phyloP scores from a whole-genome alignment of 2,797 vertebrate species.

The Oreochromis grahami region DNA sequence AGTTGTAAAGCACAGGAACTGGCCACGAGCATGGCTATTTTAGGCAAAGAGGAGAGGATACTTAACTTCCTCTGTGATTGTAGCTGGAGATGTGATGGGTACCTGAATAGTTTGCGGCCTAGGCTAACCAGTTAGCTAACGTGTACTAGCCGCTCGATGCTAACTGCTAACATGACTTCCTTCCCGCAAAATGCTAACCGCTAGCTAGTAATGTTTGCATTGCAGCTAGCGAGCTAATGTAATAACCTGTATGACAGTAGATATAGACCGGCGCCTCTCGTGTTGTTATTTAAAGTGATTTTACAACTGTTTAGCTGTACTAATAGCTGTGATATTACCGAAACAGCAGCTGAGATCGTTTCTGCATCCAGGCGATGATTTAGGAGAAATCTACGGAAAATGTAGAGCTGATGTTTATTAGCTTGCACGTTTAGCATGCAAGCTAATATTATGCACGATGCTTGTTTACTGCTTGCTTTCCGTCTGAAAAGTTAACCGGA shows the following conservation, averaged over 20 bases:
- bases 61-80: constrained; percentile 57
- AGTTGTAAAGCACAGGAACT: constrained; percentile 15
- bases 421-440: constrained; percentile 55
- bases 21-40: not conserved
- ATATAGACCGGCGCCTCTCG: not conserved
- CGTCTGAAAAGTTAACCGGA: constrained; percentile 6
- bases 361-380: not conserved
- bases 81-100: constrained; percentile 71
- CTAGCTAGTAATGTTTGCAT: constrained; percentile 44
- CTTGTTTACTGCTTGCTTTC: constrained; percentile 20
- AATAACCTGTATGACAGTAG: constrained; percentile 47
- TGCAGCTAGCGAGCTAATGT: constrained; percentile 38
- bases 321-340: not conserved
- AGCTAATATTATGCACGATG: constrained; percentile 56
- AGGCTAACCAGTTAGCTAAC: constrained; percentile 73
- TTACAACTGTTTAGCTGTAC: not conserved
- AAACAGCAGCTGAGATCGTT: not conserved
- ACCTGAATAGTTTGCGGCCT: constrained; percentile 87
- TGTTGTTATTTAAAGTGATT: constrained; percentile 4
- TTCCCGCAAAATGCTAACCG: constrained; percentile 67
- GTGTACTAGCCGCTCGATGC: constrained; percentile 37
- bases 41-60: constrained; percentile 18
- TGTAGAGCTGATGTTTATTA: constrained; percentile 48
- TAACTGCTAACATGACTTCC: constrained; percentile 60
- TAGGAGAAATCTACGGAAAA: constrained; percentile 26